Evolutionary conservation across 2,888 invertebrate genomes (phyloP), one percentile per base, ranked within the genome.

Genomic region (Allygus modestus): DNA sequence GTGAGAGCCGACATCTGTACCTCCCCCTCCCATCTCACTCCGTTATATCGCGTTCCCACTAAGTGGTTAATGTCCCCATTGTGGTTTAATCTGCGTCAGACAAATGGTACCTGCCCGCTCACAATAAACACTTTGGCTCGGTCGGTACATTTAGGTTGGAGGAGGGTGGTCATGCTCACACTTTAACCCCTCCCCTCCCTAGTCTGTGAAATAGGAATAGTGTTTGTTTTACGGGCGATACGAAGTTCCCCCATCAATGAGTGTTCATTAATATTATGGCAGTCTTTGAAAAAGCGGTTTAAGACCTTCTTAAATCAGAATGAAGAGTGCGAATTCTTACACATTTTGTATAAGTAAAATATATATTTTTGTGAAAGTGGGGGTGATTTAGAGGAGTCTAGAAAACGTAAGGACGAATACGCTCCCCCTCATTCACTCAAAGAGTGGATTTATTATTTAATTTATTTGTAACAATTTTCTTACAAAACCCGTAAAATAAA

Each of bases 21-120:
- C 73, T 9, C 23, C 73, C 73, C 41, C 17, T 41, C 23, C 28
- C 77, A n/a, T 51, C 73, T 20, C 37, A 9, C 71, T n/a, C 23
- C 43, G 26, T 43, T 77, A 51, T 51, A 46, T 46, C 46, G 43
- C 31, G 79, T 79, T 79, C 33, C 79, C 79, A n/a, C 79, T 79
- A 79, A 79, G 79, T 79, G 58, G 79, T 58, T 79, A 79, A 79
- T 79, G 79, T 51, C 20, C 79, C 58, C 79, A 54, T 79, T 79
- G 79, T 79, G 58, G 79, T 58, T 37, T 79, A 79, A 79, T 79
- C 79, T 17, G n/a, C 23, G 12, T 28, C 37, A 43, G 37, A 79
- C 79, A 58, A 79, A 58, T 79, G 79, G 79, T 79, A 58, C 54
- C 43, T 77, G 77, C 73, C 20, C 9, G 41, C 20, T 23, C 20